phyloP scores from a whole-genome alignment of 2,888 invertebrate genomes.

The Caenorhabditis doughertyi region DNA sequence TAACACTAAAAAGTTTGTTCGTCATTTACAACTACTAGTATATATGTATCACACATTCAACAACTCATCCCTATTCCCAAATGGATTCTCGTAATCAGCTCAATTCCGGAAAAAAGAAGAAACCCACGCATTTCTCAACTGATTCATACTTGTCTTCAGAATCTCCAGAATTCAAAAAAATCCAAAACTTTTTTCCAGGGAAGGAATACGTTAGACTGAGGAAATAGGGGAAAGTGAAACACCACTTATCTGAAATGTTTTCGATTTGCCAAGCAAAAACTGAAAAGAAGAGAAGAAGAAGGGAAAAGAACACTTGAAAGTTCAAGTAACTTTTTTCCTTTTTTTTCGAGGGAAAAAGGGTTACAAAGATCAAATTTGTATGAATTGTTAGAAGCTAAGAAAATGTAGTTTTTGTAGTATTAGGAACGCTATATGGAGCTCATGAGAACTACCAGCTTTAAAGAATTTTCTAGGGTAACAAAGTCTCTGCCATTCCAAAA shows the following conservation, averaged over 20 bases:
- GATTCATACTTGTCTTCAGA: constrained; percentile 9
- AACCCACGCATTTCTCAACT: constrained; percentile 11
- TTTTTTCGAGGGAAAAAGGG: neutral
- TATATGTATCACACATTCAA: no score
- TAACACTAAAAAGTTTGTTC: neutral
- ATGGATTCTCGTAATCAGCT: constrained; percentile 14
- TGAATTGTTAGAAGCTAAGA: no score
- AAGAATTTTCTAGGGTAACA: no score
- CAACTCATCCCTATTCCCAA: neutral
- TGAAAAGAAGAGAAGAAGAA: neutral
- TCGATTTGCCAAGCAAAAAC: neutral
- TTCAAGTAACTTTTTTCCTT: constrained; percentile 16
- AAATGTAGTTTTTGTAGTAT: no score
- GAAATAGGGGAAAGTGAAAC: neutral
- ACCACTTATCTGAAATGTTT: constrained; percentile 20
- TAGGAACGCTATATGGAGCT: no score
- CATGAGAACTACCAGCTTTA: no score
- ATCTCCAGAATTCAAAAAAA: constrained; percentile 1
- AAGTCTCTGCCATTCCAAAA: no score
- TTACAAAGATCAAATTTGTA: neutral
- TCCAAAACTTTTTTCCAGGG: neutral
- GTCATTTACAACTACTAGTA: no score
- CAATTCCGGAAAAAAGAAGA: constrained; percentile 8
- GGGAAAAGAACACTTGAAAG: constrained; percentile 10
- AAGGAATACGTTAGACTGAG: no score